Evolutionary conservation across 2,113 vertebrate genomes (phyloP).

Genomic region (Cathartes aura): DNA sequence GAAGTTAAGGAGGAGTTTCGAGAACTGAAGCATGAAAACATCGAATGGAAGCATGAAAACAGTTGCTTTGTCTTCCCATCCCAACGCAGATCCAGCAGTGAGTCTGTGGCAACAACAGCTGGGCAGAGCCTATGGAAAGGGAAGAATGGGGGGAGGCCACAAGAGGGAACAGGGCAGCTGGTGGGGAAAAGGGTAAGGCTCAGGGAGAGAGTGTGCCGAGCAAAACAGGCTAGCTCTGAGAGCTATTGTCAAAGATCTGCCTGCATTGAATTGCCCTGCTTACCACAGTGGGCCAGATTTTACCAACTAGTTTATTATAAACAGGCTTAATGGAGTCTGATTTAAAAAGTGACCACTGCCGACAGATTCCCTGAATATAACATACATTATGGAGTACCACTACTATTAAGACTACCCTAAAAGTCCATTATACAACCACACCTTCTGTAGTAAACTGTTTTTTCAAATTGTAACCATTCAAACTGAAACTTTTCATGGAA

Average conservation of each 20-base stretch:
- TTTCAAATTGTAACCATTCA: neutral
- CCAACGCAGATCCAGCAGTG: neutral
- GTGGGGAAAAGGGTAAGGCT: neutral
- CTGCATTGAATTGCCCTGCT: neutral
- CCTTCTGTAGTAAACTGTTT: neutral
- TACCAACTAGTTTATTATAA: neutral
- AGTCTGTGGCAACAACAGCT: neutral
- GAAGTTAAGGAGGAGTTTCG: neutral
- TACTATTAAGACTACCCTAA: neutral
- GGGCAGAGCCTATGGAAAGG: neutral
- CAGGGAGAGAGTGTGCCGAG: neutral
- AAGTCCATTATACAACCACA: neutral
- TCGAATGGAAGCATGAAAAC: neutral
- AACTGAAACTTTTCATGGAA: neutral
- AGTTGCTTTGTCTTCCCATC: neutral
- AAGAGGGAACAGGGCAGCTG: neutral
- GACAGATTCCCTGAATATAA: neutral
- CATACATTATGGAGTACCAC: fast-evolving
- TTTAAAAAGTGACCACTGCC: neutral
- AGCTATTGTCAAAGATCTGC: neutral
- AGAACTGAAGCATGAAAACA: neutral
- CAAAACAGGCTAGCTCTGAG: neutral
- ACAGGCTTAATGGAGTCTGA: neutral
- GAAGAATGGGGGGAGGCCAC: neutral
- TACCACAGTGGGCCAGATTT: neutral